Conservation (phyloP, 2,888 invertebrate genomes). For the Cantharis flavilabris region DNA sequence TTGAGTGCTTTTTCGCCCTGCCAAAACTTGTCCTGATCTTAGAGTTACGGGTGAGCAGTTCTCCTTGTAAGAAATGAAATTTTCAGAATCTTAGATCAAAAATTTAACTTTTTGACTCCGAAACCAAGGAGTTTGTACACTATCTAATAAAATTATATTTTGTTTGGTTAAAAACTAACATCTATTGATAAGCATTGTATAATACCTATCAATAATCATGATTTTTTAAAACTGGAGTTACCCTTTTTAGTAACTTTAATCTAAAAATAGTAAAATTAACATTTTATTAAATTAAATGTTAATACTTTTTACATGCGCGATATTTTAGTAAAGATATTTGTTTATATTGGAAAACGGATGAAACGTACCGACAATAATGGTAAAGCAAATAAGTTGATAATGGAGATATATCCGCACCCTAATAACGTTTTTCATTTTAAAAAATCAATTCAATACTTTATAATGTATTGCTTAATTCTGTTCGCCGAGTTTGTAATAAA, state of each 20-base stretch:
- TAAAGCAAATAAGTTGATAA: not conserved
- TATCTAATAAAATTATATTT: too few relatives aligned
- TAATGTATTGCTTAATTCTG: not conserved
- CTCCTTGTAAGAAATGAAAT: too few relatives aligned
- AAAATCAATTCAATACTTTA: not conserved
- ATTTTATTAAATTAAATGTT: not conserved
- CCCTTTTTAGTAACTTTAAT: not conserved
- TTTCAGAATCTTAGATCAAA: too few relatives aligned
- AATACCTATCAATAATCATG: too few relatives aligned
- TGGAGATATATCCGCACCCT: not conserved
- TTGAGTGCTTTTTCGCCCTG: too few relatives aligned
- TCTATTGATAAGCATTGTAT: too few relatives aligned
- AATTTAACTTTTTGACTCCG: too few relatives aligned
- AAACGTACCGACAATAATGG: not conserved
- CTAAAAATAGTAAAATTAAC: not conserved
- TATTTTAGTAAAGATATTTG: not conserved
- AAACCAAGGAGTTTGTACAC: too few relatives aligned
- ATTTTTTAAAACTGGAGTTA: too few relatives aligned
- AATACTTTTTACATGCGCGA: not conserved
- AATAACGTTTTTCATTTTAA: not conserved
- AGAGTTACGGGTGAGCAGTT: too few relatives aligned
- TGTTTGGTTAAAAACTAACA: too few relatives aligned
- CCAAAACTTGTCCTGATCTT: too few relatives aligned
- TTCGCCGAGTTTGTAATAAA: not conserved
- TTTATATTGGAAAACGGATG: not conserved